These are phyloP conservation scores for Stenotaenia linearis DNA, from an alignment of 2,888 invertebrate genomes.

Conservation along the genomic window DNA sequence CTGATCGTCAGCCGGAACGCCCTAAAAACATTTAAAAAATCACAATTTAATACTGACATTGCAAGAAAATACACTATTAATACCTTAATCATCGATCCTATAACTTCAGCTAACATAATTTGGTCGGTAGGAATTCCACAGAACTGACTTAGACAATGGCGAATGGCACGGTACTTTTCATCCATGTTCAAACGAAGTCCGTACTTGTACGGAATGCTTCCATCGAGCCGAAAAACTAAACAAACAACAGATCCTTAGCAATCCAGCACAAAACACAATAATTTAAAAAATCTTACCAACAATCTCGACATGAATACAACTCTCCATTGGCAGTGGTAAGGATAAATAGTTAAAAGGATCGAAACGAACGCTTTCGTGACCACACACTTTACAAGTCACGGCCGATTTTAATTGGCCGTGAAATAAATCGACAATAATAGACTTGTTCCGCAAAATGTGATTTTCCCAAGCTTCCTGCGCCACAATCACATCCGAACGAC, in stretches of 20 bases:
- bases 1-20: constrained; percentile 48
- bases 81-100: constrained; percentile 62
- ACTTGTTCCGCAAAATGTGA: constrained; percentile 72
- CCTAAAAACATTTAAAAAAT: background rate
- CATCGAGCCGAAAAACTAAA: constrained; percentile 69
- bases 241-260: background rate
- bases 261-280: background rate
- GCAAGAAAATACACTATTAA: background rate
- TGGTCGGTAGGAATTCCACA: constrained; percentile 59
- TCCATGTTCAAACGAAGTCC: constrained; percentile 77
- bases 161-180: constrained; percentile 69
- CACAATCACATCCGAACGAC: constrained; percentile 64
- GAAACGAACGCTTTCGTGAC: constrained; percentile 76
- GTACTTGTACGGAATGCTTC: constrained; percentile 75
- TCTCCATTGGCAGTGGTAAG: constrained; percentile 84
- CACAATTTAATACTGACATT: background rate
- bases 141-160: constrained; percentile 58
- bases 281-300: constrained; percentile 54
- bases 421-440: constrained; percentile 82
- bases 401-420: constrained; percentile 87
- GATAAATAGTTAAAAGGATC: constrained; percentile 88
- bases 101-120: constrained; percentile 66
- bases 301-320: constrained; percentile 68
- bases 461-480: constrained; percentile 69
- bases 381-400: constrained; percentile 75